Evolutionary conservation across 2,888 invertebrate species (phyloP), one percentile per base, ranked within the genome.

Genomic region (Ectropis crepuscularia): DNA sequence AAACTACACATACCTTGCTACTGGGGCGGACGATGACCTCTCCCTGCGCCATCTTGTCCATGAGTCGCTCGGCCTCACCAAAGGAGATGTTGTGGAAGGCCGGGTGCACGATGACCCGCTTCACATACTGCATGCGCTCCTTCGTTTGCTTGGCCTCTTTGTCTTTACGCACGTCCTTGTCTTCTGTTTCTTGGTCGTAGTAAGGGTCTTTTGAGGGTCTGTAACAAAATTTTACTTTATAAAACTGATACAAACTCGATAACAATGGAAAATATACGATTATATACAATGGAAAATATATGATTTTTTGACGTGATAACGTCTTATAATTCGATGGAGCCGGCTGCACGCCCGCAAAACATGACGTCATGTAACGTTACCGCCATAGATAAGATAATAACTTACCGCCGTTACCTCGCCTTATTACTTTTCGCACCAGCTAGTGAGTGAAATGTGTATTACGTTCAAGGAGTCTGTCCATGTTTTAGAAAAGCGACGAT

Each of bases 21-120:
- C 99, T 99, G 0, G 99, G 99, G 65, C 99, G 93, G 12, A 99
- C 95, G 37, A 99, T 96, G 10, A 98, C 98, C 81, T 99, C 99
- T 2, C 99, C 99, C 88, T 98, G 99, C 70, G 98, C 99, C 96
- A 99, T 96, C 59, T 95, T 95, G 53, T 95, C 95, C 96, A 99
- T 96, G 60, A 98, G 92, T 77, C 97, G 97, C 80, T 98, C 98
- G 0, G 98, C 98, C 81, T 99, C 98, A 0, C 96, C 95, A 85
- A 96, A 99, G 5, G 98, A 97, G 75, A 99, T 97, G 83, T 99
- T 99, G 75, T 98, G 97, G 93, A 99, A 99, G 8, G 97, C 96
- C 0, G 99, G 98, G 90, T 99, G 99, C 6, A 99, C 98, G 66
- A 99, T 99, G 0, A 99, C 99, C 11, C 99, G 94, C 84, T 99